A percentile compares a stretch with the other conserved stretches of the same genome.
Conservation (phyloP, 2,113 vertebrate species). For the Macrotis lagotis region DNA sequence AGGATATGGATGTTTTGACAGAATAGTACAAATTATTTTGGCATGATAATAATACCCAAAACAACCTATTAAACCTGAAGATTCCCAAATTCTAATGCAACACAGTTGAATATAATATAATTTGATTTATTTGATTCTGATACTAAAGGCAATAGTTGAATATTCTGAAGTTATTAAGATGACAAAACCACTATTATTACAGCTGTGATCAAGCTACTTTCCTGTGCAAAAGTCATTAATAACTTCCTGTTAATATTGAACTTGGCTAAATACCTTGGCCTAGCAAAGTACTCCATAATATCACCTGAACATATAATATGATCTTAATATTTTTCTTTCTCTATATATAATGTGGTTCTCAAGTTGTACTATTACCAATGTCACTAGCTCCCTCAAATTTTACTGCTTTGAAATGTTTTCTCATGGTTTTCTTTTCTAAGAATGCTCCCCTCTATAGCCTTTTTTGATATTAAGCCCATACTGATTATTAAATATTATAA, state of each 20-base stretch:
- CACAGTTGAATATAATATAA: not conserved
- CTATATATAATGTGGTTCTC: not conserved
- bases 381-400: not conserved
- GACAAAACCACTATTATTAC: not conserved
- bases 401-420: not conserved
- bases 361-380: not conserved
- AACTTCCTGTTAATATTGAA: not conserved
- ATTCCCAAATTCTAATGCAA: not conserved
- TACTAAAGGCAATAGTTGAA: not conserved
- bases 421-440: not conserved
- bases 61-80: not conserved
- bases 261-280: not conserved
- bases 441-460: not conserved
- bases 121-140: not conserved
- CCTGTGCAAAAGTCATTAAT: not conserved
- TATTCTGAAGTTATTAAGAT: not conserved
- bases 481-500: not conserved
- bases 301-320: not conserved
- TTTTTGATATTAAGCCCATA: not conserved
- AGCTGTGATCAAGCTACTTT: not conserved
- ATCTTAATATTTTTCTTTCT: not conserved
- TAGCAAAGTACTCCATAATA: not conserved
- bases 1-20: not conserved
- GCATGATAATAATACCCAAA: not conserved
- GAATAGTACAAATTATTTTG: not conserved